phyloP scores from a whole-genome alignment of 2,113 vertebrate species.

The Python bivittatus region DNA sequence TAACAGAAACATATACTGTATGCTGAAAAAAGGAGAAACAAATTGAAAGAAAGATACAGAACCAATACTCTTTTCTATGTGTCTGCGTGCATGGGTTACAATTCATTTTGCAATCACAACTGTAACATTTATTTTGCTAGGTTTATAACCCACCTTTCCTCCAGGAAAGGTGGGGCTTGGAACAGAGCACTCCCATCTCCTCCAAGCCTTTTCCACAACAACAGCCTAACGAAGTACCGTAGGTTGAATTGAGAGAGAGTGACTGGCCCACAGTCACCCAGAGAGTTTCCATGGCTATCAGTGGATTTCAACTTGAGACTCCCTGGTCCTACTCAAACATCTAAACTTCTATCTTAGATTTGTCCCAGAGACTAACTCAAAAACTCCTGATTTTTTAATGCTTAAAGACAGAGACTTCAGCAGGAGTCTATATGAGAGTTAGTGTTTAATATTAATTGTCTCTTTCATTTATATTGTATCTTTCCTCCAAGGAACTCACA shows the following conservation, averaged over 20 bases:
- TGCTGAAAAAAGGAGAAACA: neutral
- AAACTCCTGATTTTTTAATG: neutral
- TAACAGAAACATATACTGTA: neutral
- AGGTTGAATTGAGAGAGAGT: neutral
- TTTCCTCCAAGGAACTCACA: neutral
- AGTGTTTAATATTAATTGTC: neutral
- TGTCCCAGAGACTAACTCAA: neutral
- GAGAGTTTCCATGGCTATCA: neutral
- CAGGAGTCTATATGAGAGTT: neutral
- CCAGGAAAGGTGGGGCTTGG: neutral
- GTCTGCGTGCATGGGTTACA: neutral
- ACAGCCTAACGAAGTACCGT: neutral
- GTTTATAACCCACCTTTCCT: neutral
- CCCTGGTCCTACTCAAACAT: neutral
- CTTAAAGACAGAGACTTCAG: neutral
- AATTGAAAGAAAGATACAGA: neutral
- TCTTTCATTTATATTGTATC: neutral
- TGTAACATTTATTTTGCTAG: neutral
- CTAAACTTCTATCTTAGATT: neutral
- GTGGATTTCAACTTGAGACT: neutral
- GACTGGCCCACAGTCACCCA: neutral
- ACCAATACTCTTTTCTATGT: neutral
- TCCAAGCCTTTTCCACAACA: neutral
- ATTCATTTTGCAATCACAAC: neutral
- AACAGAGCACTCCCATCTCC: neutral